A percentile compares a stretch with the other conserved stretches of the same genome.
Conservation (phyloP, 2,797 vertebrate genomes). For the Microcaecilia unicolor region DNA sequence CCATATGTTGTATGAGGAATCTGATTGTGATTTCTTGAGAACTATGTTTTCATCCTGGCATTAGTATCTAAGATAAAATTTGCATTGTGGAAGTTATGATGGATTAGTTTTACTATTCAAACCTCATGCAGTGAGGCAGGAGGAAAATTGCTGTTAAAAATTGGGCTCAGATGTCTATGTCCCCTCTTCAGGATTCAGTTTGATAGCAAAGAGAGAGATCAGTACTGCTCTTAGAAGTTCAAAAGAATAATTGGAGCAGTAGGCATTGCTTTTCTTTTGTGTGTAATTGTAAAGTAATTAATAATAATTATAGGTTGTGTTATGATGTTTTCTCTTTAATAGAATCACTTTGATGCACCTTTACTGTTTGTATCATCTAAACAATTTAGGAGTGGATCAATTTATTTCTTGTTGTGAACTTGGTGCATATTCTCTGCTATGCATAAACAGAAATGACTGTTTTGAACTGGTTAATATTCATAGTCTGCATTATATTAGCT, state of each 20-base stretch:
- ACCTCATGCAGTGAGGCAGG: too few relatives aligned
- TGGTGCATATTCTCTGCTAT: background rate
- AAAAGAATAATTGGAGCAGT: slow-evolving; percentile 11
- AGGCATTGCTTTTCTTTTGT: background rate
- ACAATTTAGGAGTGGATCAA: background rate
- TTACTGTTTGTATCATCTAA: slow-evolving; percentile 3
- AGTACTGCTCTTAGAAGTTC: background rate
- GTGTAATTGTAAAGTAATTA: slow-evolving; percentile 6
- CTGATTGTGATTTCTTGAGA: too few relatives aligned
- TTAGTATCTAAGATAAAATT: background rate
- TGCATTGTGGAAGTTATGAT: too few relatives aligned
- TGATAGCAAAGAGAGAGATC: background rate
- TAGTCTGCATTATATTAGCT: slow-evolving; percentile 5
- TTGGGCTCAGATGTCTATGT: background rate
- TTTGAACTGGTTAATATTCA: slow-evolving; percentile 1
- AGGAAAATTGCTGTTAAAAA: background rate
- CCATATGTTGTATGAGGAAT: too few relatives aligned
- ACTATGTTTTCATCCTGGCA: background rate
- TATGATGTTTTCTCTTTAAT: slow-evolving; percentile 1
- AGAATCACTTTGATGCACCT: slow-evolving; percentile 5
- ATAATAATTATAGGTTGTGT: slow-evolving; percentile 1
- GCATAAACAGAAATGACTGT: background rate
- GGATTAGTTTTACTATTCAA: too few relatives aligned
- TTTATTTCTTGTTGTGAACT: slow-evolving; percentile 4
- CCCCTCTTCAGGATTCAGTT: background rate